A percentile compares a stretch with the other conserved stretches of the same genome.
These are phyloP conservation scores for Pristionchus japonicus DNA, from an alignment of 2,888 invertebrate genomes.

Conservation along the genomic window DNA sequence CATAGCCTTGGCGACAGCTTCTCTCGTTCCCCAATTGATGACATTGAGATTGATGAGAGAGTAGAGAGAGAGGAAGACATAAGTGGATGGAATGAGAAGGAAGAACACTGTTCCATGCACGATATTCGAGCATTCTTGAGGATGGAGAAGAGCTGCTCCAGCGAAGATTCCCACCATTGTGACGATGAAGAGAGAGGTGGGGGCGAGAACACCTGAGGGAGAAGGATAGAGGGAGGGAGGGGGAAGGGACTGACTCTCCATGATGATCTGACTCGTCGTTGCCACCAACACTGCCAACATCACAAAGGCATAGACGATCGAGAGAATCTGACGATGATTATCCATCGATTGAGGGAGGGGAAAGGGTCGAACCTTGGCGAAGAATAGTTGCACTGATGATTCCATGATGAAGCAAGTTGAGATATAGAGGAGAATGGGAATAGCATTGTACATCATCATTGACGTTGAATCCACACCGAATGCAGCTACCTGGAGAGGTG, in stretches of 20 bases:
- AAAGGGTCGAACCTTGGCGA: constrained; percentile 79
- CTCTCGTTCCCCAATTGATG: constrained; percentile 94
- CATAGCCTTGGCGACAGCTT: constrained; percentile 79
- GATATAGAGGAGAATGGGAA: constrained; percentile 69
- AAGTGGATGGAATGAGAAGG: constrained; percentile 94
- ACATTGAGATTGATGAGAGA: constrained; percentile 93
- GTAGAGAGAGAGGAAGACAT: constrained; percentile 90
- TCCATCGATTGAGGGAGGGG: constrained; percentile 69
- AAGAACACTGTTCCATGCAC: constrained; percentile 83
- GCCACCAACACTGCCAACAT: constrained; percentile 88
- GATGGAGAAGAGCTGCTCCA: constrained; percentile 83
- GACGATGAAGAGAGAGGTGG: constrained; percentile 88
- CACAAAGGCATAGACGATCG: constrained; percentile 85
- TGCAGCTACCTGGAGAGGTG: constrained; percentile 62
- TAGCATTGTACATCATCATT: constrained; percentile 68
- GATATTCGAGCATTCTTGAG: constrained; percentile 77
- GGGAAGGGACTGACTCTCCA: constrained; percentile 64
- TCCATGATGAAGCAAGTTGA: constrained; percentile 71
- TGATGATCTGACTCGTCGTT: constrained; percentile 70
- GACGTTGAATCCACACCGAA: constrained; percentile 64
- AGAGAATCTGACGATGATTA: constrained; percentile 78
- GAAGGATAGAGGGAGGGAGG: neutral
- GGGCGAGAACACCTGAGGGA: constrained; percentile 82
- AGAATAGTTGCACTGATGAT: constrained; percentile 68
- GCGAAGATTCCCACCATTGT: constrained; percentile 82